Evolutionary conservation across 2,888 invertebrate species (phyloP), one percentile per base, ranked within the genome.

Genomic region (Xestia xanthographa): DNA sequence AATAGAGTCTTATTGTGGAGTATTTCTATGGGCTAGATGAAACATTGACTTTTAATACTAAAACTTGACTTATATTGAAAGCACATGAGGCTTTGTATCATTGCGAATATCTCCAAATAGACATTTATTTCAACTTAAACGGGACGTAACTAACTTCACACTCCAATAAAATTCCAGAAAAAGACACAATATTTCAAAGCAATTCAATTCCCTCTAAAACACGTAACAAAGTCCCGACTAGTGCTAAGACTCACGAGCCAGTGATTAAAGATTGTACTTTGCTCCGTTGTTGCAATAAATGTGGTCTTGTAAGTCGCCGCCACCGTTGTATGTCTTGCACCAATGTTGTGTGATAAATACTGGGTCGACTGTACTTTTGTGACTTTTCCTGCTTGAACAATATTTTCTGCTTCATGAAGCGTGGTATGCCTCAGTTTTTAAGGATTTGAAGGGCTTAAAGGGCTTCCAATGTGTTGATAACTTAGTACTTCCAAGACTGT

Each of bases 221-320:
- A 92, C 87, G 90, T 87, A 92, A 87, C 88, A 50, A 26, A 63
- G 41, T 75, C 77, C 48, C 34, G 69, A 81, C 79, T 79, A 80
- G 84, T 82, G 88, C 86, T 90, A 89, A 90, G 87, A 89, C 86
- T 86, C 86, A 77, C 84, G 87, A 89, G 80, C 89, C 87, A 83
- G 90, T 92, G 91, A 93, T 93, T 93, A 93, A 93, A 90, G 91
- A 90, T 91, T 88, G 91, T 87, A 81, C 89, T 80, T 76, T 60
- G 76, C 74, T 78, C 70, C 66, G 79, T 87, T 84, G 89, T 82
- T 53, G 71, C 84, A 83, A 85, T 83, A 86, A 85, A 88, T 84
- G 84, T 78, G 86, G 83, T 79, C 81, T 53, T 76, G 75, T 79
- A 66, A 71, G 41, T 78, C 48, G 45, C 66, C 63, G 66, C 58